These are phyloP conservation scores for Rhagophthalmus giganteus DNA, from an alignment of 2,888 invertebrate genomes.

Conservation along the genomic window DNA sequence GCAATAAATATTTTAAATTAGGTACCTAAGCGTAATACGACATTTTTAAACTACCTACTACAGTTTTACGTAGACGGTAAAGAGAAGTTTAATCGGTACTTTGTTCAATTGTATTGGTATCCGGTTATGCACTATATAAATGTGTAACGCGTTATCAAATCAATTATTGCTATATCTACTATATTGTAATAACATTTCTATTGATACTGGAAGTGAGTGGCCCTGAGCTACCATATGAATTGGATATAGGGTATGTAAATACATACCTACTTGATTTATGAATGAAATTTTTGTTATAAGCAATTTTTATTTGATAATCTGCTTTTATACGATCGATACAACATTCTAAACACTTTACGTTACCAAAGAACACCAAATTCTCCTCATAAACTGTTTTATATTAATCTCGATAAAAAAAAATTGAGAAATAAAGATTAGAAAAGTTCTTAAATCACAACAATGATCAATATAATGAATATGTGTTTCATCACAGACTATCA, in stretches of 20 bases:
- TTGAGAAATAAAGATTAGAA: constrained; percentile 8
- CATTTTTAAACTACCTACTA: no score
- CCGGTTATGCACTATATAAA: no score
- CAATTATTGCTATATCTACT: constrained; percentile 38
- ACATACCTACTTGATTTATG: constrained; percentile 32
- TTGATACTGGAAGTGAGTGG: constrained; percentile 56
- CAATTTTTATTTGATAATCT: constrained; percentile 32
- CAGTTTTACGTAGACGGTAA: no score
- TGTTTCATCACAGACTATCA: constrained; percentile 54
- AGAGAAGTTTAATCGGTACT: constrained; percentile 21
- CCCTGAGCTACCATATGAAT: constrained; percentile 56
- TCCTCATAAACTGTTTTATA: no score
- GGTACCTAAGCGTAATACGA: no score
- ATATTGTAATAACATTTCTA: constrained; percentile 44
- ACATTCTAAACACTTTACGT: constrained; percentile 4
- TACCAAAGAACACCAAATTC: constrained; percentile 4
- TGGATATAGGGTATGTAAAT: no score
- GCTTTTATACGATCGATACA: no score
- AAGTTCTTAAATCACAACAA: constrained; percentile 23
- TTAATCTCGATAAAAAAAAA: no score
- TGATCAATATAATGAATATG: constrained; percentile 33
- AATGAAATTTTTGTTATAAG: constrained; percentile 35
- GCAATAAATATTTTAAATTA: no score
- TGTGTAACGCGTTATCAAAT: constrained; percentile 34
- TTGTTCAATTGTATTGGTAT: no score